These are phyloP conservation scores for Centropristis striata DNA, from an alignment of 2,113 vertebrate species.

Conservation along the genomic window DNA sequence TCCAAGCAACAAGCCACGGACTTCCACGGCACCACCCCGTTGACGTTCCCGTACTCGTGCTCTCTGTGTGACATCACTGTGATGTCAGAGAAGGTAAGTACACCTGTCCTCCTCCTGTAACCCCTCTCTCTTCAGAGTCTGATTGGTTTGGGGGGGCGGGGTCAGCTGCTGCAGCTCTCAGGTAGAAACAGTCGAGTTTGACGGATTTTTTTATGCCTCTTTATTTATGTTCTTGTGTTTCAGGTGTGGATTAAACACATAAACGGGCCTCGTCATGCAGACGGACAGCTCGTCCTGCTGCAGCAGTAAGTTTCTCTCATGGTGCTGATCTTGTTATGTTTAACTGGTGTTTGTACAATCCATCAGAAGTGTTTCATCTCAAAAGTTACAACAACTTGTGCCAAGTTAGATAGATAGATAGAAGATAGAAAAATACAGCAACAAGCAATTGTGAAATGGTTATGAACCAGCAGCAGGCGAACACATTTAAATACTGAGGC, in stretches of 20 bases:
- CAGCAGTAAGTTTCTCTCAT: slow-evolving; percentile 71
- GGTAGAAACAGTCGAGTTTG: not conserved
- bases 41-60: slow-evolving; percentile 76
- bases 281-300: slow-evolving; percentile 77
- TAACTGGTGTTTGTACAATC: too few species aligned
- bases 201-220: too few species aligned
- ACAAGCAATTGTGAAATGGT: too few species aligned
- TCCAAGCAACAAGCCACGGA: slow-evolving; percentile 70
- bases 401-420: too few species aligned
- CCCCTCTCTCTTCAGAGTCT: slow-evolving; percentile 6
- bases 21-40: slow-evolving; percentile 74
- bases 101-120: slow-evolving; percentile 14
- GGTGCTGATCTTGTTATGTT: too few species aligned
- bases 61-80: slow-evolving; percentile 80
- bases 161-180: not conserved
- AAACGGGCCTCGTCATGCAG: slow-evolving; percentile 70
- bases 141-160: not conserved
- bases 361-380: too few species aligned
- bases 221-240: slow-evolving; percentile 37
- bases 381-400: too few species aligned
- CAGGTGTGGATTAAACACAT: slow-evolving; percentile 75
- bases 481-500: too few species aligned
- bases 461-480: too few species aligned
- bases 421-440: too few species aligned
- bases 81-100: slow-evolving; percentile 80